These are phyloP conservation scores for Galeruca laticollis DNA, from an alignment of 2,888 invertebrate genomes.

Conservation along the genomic window DNA sequence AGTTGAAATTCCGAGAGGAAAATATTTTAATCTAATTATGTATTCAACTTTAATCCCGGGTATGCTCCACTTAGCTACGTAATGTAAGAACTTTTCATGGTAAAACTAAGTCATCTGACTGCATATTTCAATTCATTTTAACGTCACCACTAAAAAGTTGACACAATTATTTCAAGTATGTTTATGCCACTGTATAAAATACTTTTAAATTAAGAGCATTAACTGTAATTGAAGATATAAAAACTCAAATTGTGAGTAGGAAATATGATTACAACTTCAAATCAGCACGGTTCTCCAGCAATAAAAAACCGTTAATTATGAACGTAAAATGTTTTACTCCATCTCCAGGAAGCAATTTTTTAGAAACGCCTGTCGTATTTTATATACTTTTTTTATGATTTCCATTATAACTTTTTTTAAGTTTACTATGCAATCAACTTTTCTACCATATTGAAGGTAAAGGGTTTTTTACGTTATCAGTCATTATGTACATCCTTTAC, in stretches of 20 bases:
- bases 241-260: not conserved
- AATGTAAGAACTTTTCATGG: not conserved
- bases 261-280: not conserved
- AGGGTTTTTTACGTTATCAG: too few relatives aligned
- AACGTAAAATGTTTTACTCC: not conserved
- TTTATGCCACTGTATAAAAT: not conserved
- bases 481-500: too few relatives aligned
- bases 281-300: not conserved
- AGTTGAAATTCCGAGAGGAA: not conserved
- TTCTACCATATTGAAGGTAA: too few relatives aligned
- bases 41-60: not conserved
- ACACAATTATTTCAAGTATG: not conserved
- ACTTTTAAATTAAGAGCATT: not conserved
- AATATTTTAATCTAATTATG: not conserved
- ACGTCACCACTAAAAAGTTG: conserved; percentile 3
- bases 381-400: too few relatives aligned
- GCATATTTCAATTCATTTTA: not conserved
- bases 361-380: not conserved
- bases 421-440: too few relatives aligned
- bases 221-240: not conserved
- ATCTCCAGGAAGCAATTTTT: not conserved
- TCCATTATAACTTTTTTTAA: too few relatives aligned
- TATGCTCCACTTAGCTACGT: not conserved
- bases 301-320: not conserved
- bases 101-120: not conserved